Base-by-base conservation (phyloP, 2,888 invertebrate genomes). In the Apodemia hepburni region DNA sequence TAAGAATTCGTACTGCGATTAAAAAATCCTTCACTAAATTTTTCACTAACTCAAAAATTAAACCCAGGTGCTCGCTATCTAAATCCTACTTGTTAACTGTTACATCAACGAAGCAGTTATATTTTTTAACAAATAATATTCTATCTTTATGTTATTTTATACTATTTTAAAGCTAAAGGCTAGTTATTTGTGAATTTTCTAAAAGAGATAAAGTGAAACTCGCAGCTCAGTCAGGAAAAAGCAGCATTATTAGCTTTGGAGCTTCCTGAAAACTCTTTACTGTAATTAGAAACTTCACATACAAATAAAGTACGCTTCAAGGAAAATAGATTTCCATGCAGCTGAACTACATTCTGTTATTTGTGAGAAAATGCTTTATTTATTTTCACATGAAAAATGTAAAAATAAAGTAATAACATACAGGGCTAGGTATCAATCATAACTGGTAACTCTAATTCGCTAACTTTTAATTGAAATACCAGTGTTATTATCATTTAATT, bases 221-320 rank as follows among this genome's bases (percentile, higher is more conserved):
- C 54, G 22, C 54, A 54, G 27, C 9, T 54, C 54, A 54, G 27
- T 54, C 12, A 54, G 54, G 54, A 54, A 54, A 54, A 54, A 54
- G 54, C 27, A 54, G 54, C 54, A 54, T 54, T 54, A 54, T 54
- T 54, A 54, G 54, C 54, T 27, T 54, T 54, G 54, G 22, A 54
- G 54, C 54, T 54, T 54, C 11, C 54, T 57, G 54, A 57, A 47
- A 57, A 57, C 54, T 57, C 54, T 57, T 57, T 57, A 57, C 54
- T 57, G 54, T 57, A 57, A 57, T 57, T 57, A 57, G 27, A 57
- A 57, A 57, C 27, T 57, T 57, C 54, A 29, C 54, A 29, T 27
- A 27, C 54, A 27, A 15, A 22, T 22, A 54, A 54, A 54, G 15
- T 54, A 54, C 15, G 29, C 54, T 27, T 27, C 12, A 15, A 54